phyloP scores from a whole-genome alignment of 2,797 vertebrate species.

The Platalea minor region DNA sequence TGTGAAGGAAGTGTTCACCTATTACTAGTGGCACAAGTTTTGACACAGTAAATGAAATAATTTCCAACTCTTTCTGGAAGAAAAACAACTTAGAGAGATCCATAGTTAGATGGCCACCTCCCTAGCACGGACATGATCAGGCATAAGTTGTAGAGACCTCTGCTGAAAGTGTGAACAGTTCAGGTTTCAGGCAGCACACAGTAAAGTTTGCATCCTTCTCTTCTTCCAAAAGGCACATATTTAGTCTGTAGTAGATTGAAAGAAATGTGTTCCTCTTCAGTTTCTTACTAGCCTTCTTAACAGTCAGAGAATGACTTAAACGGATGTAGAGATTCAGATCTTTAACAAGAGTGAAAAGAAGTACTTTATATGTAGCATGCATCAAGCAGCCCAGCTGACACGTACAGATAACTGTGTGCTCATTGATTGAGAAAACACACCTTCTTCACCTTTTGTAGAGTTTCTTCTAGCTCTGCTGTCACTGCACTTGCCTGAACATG shows the following conservation, averaged over 20 bases:
- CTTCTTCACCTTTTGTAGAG: neutral
- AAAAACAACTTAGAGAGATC: neutral
- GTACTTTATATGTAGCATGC: neutral
- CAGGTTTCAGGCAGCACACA: neutral
- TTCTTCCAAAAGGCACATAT: neutral
- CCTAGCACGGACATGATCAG: neutral
- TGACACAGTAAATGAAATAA: neutral
- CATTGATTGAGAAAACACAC: neutral
- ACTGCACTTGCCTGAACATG: neutral
- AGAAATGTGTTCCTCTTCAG: neutral
- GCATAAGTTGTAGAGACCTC: neutral
- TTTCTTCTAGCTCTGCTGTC: neutral
- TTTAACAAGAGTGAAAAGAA: neutral
- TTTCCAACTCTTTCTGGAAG: neutral
- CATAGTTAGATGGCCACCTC: neutral
- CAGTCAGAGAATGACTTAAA: neutral
- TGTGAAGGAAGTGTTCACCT: neutral
- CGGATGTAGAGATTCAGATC: neutral
- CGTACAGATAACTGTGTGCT: fast-evolving
- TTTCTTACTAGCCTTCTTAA: neutral
- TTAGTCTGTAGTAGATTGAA: neutral
- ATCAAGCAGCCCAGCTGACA: neutral
- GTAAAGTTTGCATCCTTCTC: neutral
- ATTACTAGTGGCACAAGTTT: neutral
- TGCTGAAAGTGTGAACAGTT: neutral